phyloP scores from a whole-genome alignment of 2,113 vertebrate genomes.

The Cyprinodon tularosa region DNA sequence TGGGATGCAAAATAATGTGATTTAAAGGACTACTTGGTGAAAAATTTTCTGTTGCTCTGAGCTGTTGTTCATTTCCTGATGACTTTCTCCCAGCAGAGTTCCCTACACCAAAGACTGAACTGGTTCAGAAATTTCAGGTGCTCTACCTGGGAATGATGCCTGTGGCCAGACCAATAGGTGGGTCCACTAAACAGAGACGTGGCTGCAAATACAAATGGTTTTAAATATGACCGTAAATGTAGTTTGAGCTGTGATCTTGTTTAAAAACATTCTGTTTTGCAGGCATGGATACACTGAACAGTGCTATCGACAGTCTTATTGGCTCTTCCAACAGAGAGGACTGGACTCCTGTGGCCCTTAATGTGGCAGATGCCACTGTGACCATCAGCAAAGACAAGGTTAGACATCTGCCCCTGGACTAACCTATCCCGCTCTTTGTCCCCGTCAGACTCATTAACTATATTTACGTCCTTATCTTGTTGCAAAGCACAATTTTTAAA shows the following conservation, averaged over 20 bases:
- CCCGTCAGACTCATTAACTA: background rate
- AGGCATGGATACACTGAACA: slow-evolving; percentile 98
- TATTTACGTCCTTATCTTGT: no score
- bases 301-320: slow-evolving; percentile 89
- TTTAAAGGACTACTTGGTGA: background rate
- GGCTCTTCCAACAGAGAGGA: slow-evolving; percentile 85
- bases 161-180: slow-evolving; percentile 91
- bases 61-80: slow-evolving; percentile 4
- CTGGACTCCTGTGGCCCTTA: slow-evolving; percentile 93
- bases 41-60: background rate
- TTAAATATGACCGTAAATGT: background rate
- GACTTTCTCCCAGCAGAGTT: slow-evolving; percentile 87
- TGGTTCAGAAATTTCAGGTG: slow-evolving; percentile 97
- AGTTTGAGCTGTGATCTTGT: background rate
- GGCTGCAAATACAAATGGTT: background rate
- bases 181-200: slow-evolving; percentile 21
- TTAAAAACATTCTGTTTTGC: slow-evolving; percentile 11
- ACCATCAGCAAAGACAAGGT: slow-evolving; percentile 95
- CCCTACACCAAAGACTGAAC: slow-evolving; percentile 97
- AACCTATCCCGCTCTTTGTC: background rate
- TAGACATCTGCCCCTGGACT: slow-evolving; percentile 7
- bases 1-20: background rate
- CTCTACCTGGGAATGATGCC: slow-evolving; percentile 93
- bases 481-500: no score
- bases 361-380: slow-evolving; percentile 95